A percentile compares a stretch with the other conserved stretches of the same genome.
These are phyloP conservation scores for Anticlea derivata DNA, from an alignment of 2,888 invertebrate species.

Conservation along the genomic window DNA sequence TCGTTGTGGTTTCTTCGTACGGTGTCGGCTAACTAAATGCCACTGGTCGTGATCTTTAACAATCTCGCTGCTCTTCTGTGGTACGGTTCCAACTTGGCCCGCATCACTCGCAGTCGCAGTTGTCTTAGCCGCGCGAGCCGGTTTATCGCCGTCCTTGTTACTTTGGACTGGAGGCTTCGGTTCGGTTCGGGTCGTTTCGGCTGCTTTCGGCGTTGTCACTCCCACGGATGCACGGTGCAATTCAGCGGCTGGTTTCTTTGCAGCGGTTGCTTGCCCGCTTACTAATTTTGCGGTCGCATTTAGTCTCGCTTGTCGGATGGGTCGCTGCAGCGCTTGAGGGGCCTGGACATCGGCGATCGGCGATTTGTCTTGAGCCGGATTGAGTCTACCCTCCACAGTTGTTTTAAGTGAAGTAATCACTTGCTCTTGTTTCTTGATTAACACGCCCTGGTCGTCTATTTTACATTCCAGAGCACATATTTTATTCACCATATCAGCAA, in stretches of 20 bases:
- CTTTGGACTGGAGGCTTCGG: too few relatives aligned
- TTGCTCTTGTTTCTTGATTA: neutral
- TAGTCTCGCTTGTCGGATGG: neutral
- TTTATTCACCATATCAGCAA: neutral
- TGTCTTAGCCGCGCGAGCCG: too few relatives aligned
- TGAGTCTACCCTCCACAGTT: neutral
- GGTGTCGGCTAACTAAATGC: neutral
- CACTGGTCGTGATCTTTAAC: too few relatives aligned
- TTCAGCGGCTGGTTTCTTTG: neutral
- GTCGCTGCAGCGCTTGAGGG: neutral
- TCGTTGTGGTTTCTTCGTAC: neutral
- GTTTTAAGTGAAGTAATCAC: neutral
- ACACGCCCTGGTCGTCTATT: neutral
- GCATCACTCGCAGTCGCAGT: too few relatives aligned
- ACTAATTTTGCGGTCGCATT: neutral
- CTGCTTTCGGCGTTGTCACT: neutral
- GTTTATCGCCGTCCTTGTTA: too few relatives aligned
- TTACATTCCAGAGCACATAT: neutral
- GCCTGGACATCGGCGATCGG: neutral
- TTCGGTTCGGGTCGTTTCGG: neutral
- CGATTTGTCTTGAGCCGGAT: neutral
- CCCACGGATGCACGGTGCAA: neutral
- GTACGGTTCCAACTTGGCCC: too few relatives aligned
- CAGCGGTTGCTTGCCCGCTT: neutral
- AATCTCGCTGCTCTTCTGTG: too few relatives aligned